Percentiles rank a stretch among this genome's conserved stretches.
Conservation (phyloP, 2,888 invertebrate genomes). For the Arge pagana region DNA sequence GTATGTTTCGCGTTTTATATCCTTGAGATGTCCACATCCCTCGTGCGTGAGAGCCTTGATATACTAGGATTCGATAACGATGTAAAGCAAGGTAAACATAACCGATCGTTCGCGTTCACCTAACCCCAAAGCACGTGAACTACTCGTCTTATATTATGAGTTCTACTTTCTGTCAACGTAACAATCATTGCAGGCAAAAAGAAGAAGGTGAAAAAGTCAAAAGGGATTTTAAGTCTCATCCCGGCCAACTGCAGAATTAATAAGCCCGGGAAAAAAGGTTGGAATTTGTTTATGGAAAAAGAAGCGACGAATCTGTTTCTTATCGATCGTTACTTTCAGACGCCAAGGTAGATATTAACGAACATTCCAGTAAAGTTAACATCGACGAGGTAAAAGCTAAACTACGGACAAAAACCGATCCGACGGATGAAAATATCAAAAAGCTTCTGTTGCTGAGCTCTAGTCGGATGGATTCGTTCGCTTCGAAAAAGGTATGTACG, state of each 20-base stretch:
- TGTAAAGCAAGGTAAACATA: slow-evolving; percentile 41
- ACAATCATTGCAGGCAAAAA: slow-evolving; percentile 52
- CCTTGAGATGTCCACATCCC: slow-evolving; percentile 64
- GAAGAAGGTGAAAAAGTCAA: slow-evolving; percentile 47
- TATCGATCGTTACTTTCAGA: slow-evolving; percentile 25
- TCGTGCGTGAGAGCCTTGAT: slow-evolving; percentile 64
- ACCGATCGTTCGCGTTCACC: not conserved
- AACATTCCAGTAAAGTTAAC: slow-evolving; percentile 40
- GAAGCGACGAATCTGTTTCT: slow-evolving; percentile 21
- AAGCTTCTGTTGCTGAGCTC: slow-evolving; percentile 61
- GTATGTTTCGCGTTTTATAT: not conserved
- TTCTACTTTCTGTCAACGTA: not conserved
- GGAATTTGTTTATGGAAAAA: not conserved
- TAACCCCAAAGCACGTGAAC: not conserved
- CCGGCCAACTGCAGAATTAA: slow-evolving; percentile 45
- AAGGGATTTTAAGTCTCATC: slow-evolving; percentile 48
- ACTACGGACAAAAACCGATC: slow-evolving; percentile 41
- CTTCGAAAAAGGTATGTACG: slow-evolving; percentile 59
- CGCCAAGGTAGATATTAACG: slow-evolving; percentile 26
- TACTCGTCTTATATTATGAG: not conserved
- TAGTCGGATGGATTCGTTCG: slow-evolving; percentile 51
- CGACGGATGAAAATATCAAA: slow-evolving; percentile 60
- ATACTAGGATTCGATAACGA: slow-evolving; percentile 58
- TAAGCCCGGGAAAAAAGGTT: slow-evolving; percentile 46
- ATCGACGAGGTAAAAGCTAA: slow-evolving; percentile 44